These are phyloP conservation scores for Ochropleura leucogaster DNA, from an alignment of 2,888 invertebrate genomes.

Conservation along the genomic window DNA sequence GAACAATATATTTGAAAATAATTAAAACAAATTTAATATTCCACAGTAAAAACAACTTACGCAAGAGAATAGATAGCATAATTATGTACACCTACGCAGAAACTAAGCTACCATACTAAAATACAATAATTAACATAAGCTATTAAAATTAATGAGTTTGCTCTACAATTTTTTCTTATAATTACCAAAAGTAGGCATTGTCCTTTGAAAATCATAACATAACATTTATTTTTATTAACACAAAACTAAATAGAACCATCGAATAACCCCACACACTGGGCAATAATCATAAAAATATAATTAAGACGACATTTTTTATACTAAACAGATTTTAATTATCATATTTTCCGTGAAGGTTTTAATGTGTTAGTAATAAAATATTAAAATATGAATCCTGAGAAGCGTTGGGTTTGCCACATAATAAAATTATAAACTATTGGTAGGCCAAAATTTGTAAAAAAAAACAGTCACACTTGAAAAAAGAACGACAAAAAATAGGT, in stretches of 20 bases:
- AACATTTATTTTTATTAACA: slow-evolving; percentile 46
- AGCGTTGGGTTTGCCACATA: slow-evolving; percentile 22
- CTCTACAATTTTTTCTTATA: slow-evolving; percentile 54
- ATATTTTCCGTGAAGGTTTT: slow-evolving; percentile 55
- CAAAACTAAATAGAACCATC: slow-evolving; percentile 25
- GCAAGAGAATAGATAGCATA: slow-evolving; percentile 39
- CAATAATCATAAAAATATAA: slow-evolving; percentile 64
- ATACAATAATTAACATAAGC: slow-evolving; percentile 60
- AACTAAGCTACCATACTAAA: slow-evolving; percentile 44
- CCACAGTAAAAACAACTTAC: slow-evolving; percentile 8
- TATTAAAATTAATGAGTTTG: slow-evolving; percentile 56
- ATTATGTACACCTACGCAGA: slow-evolving; percentile 34
- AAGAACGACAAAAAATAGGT: slow-evolving; percentile 2
- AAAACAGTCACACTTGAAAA: neutral
- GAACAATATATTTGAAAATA: slow-evolving; percentile 2
- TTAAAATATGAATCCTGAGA: slow-evolving; percentile 49
- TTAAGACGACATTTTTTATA: slow-evolving; percentile 58
- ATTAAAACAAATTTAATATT: slow-evolving; percentile 21
- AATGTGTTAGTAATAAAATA: slow-evolving; percentile 48
- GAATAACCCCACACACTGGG: slow-evolving; percentile 45
- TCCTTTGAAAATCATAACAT: slow-evolving; percentile 47
- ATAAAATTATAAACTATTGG: slow-evolving; percentile 34
- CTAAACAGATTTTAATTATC: slow-evolving; percentile 55
- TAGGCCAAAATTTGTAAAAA: neutral
- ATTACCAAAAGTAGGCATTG: slow-evolving; percentile 55